Conservation (phyloP, 2,797 vertebrate genomes). For the Sternotherus odoratus region DNA sequence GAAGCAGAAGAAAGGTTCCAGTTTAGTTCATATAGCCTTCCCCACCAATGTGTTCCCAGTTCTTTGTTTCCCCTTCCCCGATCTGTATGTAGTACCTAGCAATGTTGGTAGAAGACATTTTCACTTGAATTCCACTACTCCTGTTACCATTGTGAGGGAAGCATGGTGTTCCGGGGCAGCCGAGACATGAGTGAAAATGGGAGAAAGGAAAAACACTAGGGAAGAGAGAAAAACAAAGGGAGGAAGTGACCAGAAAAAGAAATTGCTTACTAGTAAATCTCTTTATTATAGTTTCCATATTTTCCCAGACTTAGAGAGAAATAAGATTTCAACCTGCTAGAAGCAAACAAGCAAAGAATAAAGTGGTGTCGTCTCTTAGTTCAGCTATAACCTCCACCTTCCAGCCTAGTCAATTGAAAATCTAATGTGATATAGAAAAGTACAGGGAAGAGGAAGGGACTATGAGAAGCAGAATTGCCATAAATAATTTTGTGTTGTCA, state of each 20-base stretch:
- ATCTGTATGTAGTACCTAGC: neutral
- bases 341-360: neutral
- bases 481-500: neutral
- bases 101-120: neutral
- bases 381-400: neutral
- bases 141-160: neutral
- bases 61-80: neutral
- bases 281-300: neutral
- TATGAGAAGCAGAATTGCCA: neutral
- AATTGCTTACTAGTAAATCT: neutral
- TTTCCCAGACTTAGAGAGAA: neutral
- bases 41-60: neutral
- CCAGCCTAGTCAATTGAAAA: rapidly evolving
- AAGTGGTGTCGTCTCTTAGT: neutral
- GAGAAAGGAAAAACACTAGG: neutral
- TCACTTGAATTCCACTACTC: neutral
- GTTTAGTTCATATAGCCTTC: neutral
- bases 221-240: neutral
- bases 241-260: too few species aligned
- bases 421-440: neutral
- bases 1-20: neutral
- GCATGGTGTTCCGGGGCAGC: neutral
- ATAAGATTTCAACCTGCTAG: rapidly evolving
- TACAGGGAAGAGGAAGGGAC: neutral
- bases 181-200: neutral